phyloP scores from a whole-genome alignment of 1,140 invertebrate genomes.

The Thaumatotibia leucotreta region DNA sequence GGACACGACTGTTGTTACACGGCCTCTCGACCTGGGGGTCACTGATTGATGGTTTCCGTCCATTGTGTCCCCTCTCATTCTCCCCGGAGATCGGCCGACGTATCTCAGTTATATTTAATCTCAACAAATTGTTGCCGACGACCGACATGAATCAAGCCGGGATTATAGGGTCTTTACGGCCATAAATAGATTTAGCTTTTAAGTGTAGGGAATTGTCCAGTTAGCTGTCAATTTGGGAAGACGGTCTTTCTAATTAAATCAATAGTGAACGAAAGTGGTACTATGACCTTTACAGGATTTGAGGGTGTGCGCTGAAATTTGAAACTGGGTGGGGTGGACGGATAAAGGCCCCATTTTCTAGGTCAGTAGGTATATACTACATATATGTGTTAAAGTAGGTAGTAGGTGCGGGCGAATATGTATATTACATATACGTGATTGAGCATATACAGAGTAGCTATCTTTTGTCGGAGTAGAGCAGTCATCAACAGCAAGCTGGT shows the following conservation, averaged over 20 bases:
- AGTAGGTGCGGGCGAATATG: too few relatives aligned
- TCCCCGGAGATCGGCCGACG: conserved; percentile 20
- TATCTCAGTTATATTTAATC: conserved; percentile 12
- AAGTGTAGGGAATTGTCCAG: not conserved
- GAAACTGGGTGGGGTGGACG: not conserved
- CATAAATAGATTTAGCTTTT: not conserved
- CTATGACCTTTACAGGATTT: not conserved
- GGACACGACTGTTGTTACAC: not conserved
- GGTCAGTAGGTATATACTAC: not conserved
- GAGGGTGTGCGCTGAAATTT: not conserved
- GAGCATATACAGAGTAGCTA: too few relatives aligned
- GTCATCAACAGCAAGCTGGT: conserved; percentile 13
- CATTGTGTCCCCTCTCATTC: conserved; percentile 57
- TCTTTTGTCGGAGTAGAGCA: too few relatives aligned
- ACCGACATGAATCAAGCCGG: not conserved
- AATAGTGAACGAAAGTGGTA: not conserved
- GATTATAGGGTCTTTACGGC: not conserved
- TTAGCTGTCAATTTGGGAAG: not conserved
- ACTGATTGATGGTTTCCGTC: conserved; percentile 66
- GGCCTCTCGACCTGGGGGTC: conserved; percentile 34
- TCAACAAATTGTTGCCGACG: conserved; percentile 8
- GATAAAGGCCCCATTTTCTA: not conserved
- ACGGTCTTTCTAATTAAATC: not conserved
- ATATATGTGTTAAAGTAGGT: not conserved
- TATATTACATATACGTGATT: too few relatives aligned